Percentiles rank a stretch among this genome's conserved stretches.
Conservation (phyloP, 2,888 invertebrate genomes). For the Cheilosia variabilis region DNA sequence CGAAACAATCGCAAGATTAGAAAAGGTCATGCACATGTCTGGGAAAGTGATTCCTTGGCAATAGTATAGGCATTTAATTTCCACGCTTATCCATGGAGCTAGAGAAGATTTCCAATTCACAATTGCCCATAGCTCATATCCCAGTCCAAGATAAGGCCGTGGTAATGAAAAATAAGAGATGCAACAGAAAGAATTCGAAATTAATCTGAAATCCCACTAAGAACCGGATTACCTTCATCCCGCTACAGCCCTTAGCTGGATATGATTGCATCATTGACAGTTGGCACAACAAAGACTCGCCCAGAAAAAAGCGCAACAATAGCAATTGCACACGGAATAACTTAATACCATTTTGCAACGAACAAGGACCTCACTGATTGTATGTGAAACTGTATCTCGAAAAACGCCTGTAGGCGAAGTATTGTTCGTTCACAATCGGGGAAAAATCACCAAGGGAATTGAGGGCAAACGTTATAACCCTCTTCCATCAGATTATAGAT, state of each 20-base stretch:
- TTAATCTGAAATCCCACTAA: constrained; percentile 71
- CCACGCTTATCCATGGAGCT: constrained; percentile 26
- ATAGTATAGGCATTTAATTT: neutral
- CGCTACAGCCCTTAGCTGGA: constrained; percentile 32
- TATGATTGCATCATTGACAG: constrained; percentile 70
- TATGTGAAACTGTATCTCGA: constrained; percentile 60
- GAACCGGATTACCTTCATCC: constrained; percentile 69
- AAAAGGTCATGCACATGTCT: neutral
- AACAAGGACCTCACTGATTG: constrained; percentile 28
- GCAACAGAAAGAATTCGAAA: constrained; percentile 33
- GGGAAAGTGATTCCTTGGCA: neutral
- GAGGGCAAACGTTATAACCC: constrained; percentile 19
- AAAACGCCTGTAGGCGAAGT: constrained; percentile 28
- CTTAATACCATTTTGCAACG: constrained; percentile 67
- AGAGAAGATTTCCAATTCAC: neutral
- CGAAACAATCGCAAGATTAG: neutral
- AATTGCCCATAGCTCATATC: constrained; percentile 28
- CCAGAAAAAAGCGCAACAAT: constrained; percentile 70
- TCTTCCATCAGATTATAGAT: constrained; percentile 36
- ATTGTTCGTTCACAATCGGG: constrained; percentile 25
- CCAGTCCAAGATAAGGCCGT: neutral
- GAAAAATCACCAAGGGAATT: constrained; percentile 12
- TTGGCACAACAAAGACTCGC: constrained; percentile 66
- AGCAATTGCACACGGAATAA: constrained; percentile 64
- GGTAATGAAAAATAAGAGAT: constrained; percentile 25